phyloP scores from a whole-genome alignment of 2,888 invertebrate genomes.

The Bellardia bayeri region DNA sequence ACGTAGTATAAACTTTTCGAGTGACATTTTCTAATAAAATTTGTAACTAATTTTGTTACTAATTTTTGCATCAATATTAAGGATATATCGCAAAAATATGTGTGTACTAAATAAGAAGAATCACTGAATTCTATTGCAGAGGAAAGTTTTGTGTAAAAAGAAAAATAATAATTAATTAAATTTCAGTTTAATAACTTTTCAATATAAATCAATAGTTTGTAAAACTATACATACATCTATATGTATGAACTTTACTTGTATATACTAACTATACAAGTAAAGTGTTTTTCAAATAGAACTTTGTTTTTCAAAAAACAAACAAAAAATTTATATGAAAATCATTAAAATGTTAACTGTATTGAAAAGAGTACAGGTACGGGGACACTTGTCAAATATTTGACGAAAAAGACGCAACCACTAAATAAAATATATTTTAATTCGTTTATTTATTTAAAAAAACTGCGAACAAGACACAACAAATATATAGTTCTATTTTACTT shows the following conservation, averaged over 20 bases:
- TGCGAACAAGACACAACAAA: too few species aligned
- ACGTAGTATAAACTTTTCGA: not conserved
- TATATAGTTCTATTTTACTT: too few species aligned
- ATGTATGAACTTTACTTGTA: not conserved
- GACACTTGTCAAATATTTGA: too few species aligned
- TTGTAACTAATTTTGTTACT: not conserved
- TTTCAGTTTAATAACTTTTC: slow-evolving; percentile 63
- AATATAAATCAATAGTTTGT: slow-evolving; percentile 68
- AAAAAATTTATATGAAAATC: too few species aligned
- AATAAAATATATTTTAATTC: too few species aligned
- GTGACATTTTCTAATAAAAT: not conserved
- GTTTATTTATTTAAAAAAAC: too few species aligned
- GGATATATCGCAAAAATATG: slow-evolving; percentile 5
- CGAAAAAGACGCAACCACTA: too few species aligned
- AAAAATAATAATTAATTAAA: slow-evolving; percentile 63
- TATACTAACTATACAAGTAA: not conserved
- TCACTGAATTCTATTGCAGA: not conserved
- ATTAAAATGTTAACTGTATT: too few species aligned
- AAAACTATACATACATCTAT: slow-evolving; percentile 23
- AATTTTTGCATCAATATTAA: not conserved
- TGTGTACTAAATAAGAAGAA: not conserved
- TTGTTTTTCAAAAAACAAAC: too few species aligned
- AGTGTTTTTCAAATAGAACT: too few species aligned
- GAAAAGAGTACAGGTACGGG: too few species aligned
- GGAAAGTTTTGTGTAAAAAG: slow-evolving; percentile 18